Evolutionary conservation across 2,888 invertebrate genomes (phyloP), one percentile per base, ranked within the genome.

Genomic region (Tanytarsus gracilentus): DNA sequence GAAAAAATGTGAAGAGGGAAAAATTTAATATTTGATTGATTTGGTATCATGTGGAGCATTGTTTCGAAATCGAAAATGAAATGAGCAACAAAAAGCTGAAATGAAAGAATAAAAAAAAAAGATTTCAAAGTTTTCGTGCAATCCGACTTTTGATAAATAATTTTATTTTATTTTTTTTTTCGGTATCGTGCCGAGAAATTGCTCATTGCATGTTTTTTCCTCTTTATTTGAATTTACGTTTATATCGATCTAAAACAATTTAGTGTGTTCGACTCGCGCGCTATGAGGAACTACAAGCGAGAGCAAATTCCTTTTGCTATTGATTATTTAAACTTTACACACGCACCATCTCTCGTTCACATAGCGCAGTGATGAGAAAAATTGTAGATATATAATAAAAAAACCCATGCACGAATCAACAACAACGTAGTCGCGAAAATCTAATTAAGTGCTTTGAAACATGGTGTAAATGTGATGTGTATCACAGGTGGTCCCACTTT

Each of bases 11-110:
- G n/a, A n/a, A n/a, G n/a, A n/a, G n/a, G n/a, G n/a, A n/a, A n/a
- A n/a, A n/a, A n/a, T 23, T 44, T 44, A 44, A 44, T 44, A 44
- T 55, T 53, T 55, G 55, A 55, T 55, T 55, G 55, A 55, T 55
- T 55, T 21, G 39, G 40, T 33, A 33, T 33, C 55, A 55, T 39
- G 55, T 55, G 40, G 55, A 40, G 40, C 16, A 33, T 55, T 39
- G 44, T 23, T 44, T 44, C 21, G 21, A n/a, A n/a, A n/a, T n/a
- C n/a, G n/a, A n/a, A n/a, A n/a, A 18, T 44, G 18, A 18, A 44
- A 21, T 18, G 3, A n/a, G 3, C n/a, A 39, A 36, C 18, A 44
- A 44, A 44, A 55, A 39, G 11, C 26, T 33, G 39, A 26, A 14
- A 26, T 21, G 55, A 9, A 16, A 40, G n/a, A n/a, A n/a, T n/a